Evolutionary conservation across 2,113 vertebrate species (phyloP), one percentile per base, ranked within the genome.

Genomic region (Excalfactoria chinensis): DNA sequence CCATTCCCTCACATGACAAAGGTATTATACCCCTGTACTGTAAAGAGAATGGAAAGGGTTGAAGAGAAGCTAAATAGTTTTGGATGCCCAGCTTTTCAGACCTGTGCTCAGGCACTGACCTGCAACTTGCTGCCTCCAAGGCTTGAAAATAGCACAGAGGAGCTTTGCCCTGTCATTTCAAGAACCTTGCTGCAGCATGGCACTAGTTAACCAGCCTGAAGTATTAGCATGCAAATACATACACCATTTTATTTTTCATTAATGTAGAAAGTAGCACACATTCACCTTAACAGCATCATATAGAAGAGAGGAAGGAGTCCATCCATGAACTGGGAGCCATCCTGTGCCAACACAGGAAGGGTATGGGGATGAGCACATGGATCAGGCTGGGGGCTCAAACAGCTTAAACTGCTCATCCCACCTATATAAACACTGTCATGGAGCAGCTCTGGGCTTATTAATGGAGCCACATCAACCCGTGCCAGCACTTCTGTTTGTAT

Each of bases 391-490:
- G 0, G 53, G 48, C 41, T 26, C 71, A 32, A 78, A 51, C 48
- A 91, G 19, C 26, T 55, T 30, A 19, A 81, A 59, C 6, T 28
- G 14, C 77, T 75, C 84, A 87, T 41, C 17, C 14, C 16, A 9
- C 23, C 1, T 0, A 37, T 0, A 37, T 40, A 44, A 58, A 30
- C 2, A 0, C 22, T 59, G 28, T 19, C 63, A 37, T 5, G 49
- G 56, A 84, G 25, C 25, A 55, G 46, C 69, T 93, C 21, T 46
- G 70, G 73, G 17, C 2, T 2, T 1, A 10, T 2, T 3, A 1
- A 14, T 13, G 32, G 46, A 94, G 32, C 51, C 30, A n/a, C 18
- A 63, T 60, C 15, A 21, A 22, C 34, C 11, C 41, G 43, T 48
- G 46, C 35, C 32, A 84, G 32, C 46, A 14, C 17, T 13, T 14